Percentiles rank a stretch among this genome's conserved stretches.
These are phyloP conservation scores for Euura saliciscinereae DNA, from an alignment of 1,140 invertebrate species.

Conservation along the genomic window DNA sequence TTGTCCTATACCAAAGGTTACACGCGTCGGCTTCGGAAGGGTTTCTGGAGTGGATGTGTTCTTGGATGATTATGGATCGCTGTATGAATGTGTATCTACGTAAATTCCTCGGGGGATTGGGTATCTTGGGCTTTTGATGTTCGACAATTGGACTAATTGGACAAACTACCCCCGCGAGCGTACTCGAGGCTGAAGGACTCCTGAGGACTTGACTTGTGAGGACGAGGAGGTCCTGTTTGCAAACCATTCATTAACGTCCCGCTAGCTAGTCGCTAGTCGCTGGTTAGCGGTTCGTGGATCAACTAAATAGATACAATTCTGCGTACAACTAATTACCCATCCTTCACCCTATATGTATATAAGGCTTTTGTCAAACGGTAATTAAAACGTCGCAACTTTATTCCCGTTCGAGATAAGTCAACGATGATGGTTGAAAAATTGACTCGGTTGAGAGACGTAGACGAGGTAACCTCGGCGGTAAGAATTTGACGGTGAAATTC, in stretches of 20 bases:
- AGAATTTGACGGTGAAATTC: background rate
- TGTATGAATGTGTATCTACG: background rate
- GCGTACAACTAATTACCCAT: too few species aligned
- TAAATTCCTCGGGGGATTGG: background rate
- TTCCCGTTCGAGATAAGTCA: too few species aligned
- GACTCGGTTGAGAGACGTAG: too few species aligned
- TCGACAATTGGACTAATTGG: conserved; percentile 7
- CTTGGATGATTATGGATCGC: too few species aligned
- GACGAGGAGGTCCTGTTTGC: conserved; percentile 38
- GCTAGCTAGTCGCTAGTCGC: conserved; percentile 33
- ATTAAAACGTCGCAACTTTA: too few species aligned
- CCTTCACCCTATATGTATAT: too few species aligned
- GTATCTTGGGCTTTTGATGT: conserved; percentile 5
- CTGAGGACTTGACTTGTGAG: background rate
- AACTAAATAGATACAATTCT: background rate
- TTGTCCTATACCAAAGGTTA: too few species aligned
- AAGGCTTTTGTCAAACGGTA: too few species aligned
- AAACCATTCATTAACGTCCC: conserved; percentile 51
- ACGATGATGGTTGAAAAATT: too few species aligned
- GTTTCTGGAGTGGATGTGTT: too few species aligned
- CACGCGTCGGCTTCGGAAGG: too few species aligned
- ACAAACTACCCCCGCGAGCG: background rate
- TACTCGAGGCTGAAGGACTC: background rate
- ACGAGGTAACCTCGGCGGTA: background rate
- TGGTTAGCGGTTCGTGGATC: conserved; percentile 6